phyloP scores from a whole-genome alignment of 2,888 invertebrate species.

The Sminthurides aquaticus region DNA sequence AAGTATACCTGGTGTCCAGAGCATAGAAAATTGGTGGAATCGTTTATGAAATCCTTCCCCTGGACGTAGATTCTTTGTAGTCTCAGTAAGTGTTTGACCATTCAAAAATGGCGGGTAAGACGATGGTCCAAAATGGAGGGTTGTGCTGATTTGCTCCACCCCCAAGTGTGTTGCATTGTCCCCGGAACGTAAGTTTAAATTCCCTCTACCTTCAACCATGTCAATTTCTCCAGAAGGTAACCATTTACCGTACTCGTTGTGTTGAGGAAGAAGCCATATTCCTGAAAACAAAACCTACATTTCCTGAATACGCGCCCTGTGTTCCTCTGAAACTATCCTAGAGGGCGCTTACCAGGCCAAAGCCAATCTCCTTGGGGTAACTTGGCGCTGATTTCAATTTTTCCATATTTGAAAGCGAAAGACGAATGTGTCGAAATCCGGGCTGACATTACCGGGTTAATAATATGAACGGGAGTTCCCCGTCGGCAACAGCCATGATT shows the following conservation, averaged over 20 bases:
- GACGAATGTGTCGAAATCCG: slow-evolving; percentile 57
- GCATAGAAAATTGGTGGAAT: background rate
- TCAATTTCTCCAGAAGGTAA: slow-evolving; percentile 64
- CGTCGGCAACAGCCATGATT: slow-evolving; percentile 55
- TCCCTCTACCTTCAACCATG: slow-evolving; percentile 62
- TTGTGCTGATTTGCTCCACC: slow-evolving; percentile 2
- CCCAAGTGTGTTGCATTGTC: slow-evolving; percentile 48
- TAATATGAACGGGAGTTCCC: slow-evolving; percentile 51
- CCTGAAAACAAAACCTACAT: slow-evolving; percentile 48
- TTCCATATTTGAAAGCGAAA: slow-evolving; percentile 61
- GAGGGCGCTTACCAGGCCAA: slow-evolving; percentile 50
- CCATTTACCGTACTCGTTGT: slow-evolving; percentile 60
- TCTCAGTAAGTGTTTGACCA: background rate
- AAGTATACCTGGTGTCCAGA: background rate
- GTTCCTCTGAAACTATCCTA: too few species aligned
- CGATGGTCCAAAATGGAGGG: slow-evolving; percentile 50
- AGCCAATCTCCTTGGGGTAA: slow-evolving; percentile 66
- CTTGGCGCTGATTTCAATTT: slow-evolving; percentile 59
- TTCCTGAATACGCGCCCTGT: too few species aligned
- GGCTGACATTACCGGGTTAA: slow-evolving; percentile 63
- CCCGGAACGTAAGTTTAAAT: slow-evolving; percentile 49
- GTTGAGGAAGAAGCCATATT: slow-evolving; percentile 63
- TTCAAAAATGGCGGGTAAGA: too few species aligned
- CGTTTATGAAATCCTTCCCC: background rate
- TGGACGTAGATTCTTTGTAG: background rate